A percentile compares a stretch with the other conserved stretches of the same genome.
Conservation (phyloP, 2,113 vertebrate genomes). For the Suricata suricatta region DNA sequence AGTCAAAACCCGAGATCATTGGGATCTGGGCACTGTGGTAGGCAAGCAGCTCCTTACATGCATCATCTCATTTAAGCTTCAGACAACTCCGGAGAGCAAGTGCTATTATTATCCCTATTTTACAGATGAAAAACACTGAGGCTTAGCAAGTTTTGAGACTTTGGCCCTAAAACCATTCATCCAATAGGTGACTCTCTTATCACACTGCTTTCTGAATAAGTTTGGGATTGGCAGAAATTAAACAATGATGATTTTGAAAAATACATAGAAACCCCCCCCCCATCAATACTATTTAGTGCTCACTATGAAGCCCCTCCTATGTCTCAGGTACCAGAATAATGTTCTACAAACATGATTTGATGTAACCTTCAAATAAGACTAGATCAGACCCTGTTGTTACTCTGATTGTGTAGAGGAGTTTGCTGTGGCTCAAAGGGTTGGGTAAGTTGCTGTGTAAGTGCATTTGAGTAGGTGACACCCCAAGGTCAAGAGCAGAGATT, state of each 20-base stretch:
- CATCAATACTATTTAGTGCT: neutral
- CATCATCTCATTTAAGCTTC: slow-evolving; percentile 55
- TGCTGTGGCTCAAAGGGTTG: neutral
- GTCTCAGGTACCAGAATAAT: neutral
- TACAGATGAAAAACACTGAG: neutral
- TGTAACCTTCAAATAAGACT: neutral
- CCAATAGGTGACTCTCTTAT: neutral
- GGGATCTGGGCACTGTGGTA: neutral
- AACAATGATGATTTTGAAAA: neutral
- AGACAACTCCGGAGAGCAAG: neutral
- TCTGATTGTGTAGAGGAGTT: neutral
- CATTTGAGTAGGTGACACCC: neutral
- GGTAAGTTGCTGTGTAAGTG: neutral
- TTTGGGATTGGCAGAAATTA: neutral
- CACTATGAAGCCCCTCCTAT: neutral
- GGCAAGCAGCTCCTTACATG: neutral
- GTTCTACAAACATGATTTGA: neutral
- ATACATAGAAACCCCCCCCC: neutral
- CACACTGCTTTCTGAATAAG: neutral
- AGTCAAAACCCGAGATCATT: neutral
- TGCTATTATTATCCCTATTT: neutral
- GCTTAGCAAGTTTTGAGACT: neutral
- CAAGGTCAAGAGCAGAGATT: neutral
- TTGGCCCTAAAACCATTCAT: neutral
- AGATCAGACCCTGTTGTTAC: neutral